Evolutionary conservation across 2,113 vertebrate genomes (phyloP), one percentile per base, ranked within the genome.

Genomic region (Hiodon alosoides): DNA sequence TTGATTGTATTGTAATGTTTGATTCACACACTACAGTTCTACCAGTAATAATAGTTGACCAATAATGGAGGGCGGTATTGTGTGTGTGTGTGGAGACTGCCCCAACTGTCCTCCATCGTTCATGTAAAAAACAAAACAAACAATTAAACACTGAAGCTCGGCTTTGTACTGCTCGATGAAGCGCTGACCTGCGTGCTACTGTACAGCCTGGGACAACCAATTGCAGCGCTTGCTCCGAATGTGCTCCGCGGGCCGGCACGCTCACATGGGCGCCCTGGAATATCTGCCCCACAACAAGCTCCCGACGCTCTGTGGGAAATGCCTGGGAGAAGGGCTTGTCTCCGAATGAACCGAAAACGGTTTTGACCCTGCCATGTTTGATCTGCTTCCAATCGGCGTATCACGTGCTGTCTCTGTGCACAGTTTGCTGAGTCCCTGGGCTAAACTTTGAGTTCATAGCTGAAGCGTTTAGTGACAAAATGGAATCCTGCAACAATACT

Each of bases 291-390:
- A 55, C 72, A 53, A 73, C 52, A 8, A 55, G 51, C 68, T 70
- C 68, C 68, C 52, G 14, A 7, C 3, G 53, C 51, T 55, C 68
- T 66, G 64, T 47, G 64, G 64, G 64, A 66, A 66, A 47, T 47
- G 64, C 64, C 64, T 46, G 1, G 52, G 53, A 55, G 51, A n/a
- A 52, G 16, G 17, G 61, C 61, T 60, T 84, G 84, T 87, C 31
- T 31, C 31, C 2, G 31, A 31, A 31, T 31, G 31, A 31, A 31
- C 31, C 2, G 31, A 31, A 31, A 31, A 31, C 31, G 31, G 31
- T 31, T 31, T 31, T 31, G 31, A 31, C 31, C 31, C 31, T 31
- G 31, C 31, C 31, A 31, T 31, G 31, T 31, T 31, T 31, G 31
- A 31, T 31, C 31, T 31, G 31, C 31, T 31, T 31, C 31, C 31